Evolutionary conservation across 2,888 invertebrate species (phyloP).

Genomic region (Hirtodrosophila duncani): DNA sequence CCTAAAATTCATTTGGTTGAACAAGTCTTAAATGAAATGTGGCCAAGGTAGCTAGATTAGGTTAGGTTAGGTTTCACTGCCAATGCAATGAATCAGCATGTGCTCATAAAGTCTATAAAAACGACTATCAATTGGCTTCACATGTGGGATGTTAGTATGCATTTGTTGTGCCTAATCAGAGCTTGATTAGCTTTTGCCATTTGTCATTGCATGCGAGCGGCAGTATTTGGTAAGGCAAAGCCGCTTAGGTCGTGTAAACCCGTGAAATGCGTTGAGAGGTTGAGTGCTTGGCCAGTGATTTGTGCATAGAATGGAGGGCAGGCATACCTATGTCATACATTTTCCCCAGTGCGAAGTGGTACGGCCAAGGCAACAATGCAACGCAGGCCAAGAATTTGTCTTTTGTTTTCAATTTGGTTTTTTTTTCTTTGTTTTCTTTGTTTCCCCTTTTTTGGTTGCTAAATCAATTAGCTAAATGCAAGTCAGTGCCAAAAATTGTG

Average conservation of each 20-base stretch:
- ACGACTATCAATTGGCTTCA: neutral
- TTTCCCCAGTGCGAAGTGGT: neutral
- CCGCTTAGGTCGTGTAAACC: constrained; percentile 66
- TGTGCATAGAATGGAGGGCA: constrained; percentile 44
- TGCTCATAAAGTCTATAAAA: neutral
- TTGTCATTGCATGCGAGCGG: constrained; percentile 9
- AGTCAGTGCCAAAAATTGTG: constrained; percentile 63
- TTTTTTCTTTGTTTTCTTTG: constrained; percentile 25
- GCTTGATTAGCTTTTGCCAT: constrained; percentile 28
- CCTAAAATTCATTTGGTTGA: too few relatives aligned
- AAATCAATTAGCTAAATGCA: constrained; percentile 69
- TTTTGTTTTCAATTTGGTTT: neutral
- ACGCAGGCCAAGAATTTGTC: constrained; percentile 18
- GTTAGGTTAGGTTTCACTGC: too few relatives aligned
- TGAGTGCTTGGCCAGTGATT: constrained; percentile 47
- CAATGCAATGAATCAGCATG: too few relatives aligned
- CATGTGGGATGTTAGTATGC: neutral
- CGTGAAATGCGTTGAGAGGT: constrained; percentile 45
- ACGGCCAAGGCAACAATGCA: constrained; percentile 51
- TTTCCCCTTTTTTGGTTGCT: constrained; percentile 24
- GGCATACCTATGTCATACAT: too few relatives aligned
- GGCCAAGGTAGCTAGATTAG: too few relatives aligned
- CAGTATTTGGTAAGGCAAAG: constrained; percentile 35
- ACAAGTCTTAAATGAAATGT: too few relatives aligned
- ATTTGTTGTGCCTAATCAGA: constrained; percentile 25